Base-by-base conservation (phyloP, 2,797 vertebrate genomes). In the Danio tinwini region DNA sequence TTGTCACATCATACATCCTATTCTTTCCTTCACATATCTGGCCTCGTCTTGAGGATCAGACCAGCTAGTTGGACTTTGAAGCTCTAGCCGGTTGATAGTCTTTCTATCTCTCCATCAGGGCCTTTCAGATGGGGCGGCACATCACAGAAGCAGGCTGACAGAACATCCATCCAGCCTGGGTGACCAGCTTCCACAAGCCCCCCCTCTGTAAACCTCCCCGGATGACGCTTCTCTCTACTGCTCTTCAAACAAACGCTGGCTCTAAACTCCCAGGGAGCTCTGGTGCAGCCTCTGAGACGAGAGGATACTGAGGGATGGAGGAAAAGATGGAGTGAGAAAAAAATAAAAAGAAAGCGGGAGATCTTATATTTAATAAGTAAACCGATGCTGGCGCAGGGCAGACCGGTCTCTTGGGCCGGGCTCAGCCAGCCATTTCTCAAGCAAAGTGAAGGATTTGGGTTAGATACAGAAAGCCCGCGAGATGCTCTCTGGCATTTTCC, bases 141-240 rank as follows among this genome's bases (percentile, higher is more conserved):
- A 93, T 91, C 94, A 93, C 90, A 71, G 53, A 93, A 87, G 86
- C 91, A 92, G 83, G 86, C 83, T 86, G 95, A 95, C 95, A 94
- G 92, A 90, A 90, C 95, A 96, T 97, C 93, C 92, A 95, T 97
- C 94, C 95, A 95, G 88, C 81, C 91, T 87, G 90, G 91, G 93
- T 89, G 93, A 91, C 85, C 84, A 92, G 90, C 82, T 88, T 90
- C 89, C 86, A 77, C 85, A 86, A 79, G 88, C 83, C 74, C 83
- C 83, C 77, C 75, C 89, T 62, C 8, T 90, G 90, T 92, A 94
- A 93, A 90, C 87, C 90, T 88, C 90, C 88, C 90, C 89, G 91
- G 83, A 85, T 89, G 91, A 91, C 88, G 90, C 88, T 88, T 89
- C 87, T 89, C 91, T 88, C 89, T 87, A 71, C 69, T 64, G 92